phyloP scores from a whole-genome alignment of 2,113 vertebrate species.

The Spermophilus dauricus region DNA sequence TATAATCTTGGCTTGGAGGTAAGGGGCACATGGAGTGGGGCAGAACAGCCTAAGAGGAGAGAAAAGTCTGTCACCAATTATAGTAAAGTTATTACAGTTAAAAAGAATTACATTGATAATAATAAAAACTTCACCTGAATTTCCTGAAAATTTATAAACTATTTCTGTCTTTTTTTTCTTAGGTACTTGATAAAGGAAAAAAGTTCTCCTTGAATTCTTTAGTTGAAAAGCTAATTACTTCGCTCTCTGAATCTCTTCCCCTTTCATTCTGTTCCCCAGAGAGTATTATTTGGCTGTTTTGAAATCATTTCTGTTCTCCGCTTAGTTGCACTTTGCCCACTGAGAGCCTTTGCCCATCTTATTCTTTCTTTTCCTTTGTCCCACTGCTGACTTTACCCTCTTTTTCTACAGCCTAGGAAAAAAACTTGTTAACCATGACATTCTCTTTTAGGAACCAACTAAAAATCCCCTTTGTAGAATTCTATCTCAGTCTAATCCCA shows the following conservation, averaged over 20 bases:
- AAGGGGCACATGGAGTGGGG: neutral
- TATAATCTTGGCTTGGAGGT: constrained; percentile 73
- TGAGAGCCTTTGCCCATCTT: neutral
- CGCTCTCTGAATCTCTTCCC: constrained; percentile 21
- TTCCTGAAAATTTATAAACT: constrained; percentile 3
- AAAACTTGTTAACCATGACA: neutral
- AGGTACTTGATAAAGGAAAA: neutral
- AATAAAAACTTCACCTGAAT: constrained; percentile 12
- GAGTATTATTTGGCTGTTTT: constrained; percentile 58
- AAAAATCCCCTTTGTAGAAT: neutral
- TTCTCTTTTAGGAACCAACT: neutral
- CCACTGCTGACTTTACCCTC: neutral
- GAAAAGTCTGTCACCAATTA: constrained; percentile 74
- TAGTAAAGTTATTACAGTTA: constrained; percentile 13
- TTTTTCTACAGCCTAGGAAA: neutral
- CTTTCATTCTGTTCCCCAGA: constrained; percentile 50
- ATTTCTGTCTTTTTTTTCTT: constrained; percentile 43
- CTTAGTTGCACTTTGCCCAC: neutral
- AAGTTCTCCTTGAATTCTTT: constrained; percentile 31
- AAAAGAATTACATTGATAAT: constrained; percentile 57
- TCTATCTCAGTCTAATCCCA: neutral
- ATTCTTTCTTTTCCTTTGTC: neutral
- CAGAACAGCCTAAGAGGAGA: neutral
- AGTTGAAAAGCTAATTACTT: constrained; percentile 56
- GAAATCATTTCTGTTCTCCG: constrained; percentile 44